Evolutionary conservation across 2,888 invertebrate genomes (phyloP).

Genomic region (Chymomyza caudatula): DNA sequence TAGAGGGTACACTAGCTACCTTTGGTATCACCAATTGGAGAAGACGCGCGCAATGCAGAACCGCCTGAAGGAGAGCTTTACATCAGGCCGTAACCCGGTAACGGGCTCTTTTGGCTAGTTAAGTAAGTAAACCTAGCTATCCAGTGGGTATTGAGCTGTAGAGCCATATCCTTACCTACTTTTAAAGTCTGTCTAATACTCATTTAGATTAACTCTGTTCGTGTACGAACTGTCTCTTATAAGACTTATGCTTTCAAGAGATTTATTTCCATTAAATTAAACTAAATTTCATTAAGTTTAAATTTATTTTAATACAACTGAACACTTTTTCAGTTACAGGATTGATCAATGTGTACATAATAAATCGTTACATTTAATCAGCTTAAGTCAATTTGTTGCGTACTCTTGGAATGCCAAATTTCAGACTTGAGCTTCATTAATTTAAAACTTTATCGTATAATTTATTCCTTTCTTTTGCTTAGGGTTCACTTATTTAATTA

Average conservation of each 20-base stretch:
- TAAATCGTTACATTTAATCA: not conserved
- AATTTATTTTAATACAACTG: not conserved
- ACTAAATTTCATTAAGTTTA: not conserved
- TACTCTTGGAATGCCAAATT: not conserved
- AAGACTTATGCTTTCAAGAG: not conserved
- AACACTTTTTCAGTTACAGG: not conserved
- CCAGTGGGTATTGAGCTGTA: too few relatives aligned
- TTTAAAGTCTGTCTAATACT: too few relatives aligned
- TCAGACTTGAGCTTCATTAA: not conserved
- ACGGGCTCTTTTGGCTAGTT: too few relatives aligned
- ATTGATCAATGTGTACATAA: not conserved
- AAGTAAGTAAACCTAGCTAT: too few relatives aligned
- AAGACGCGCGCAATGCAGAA: too few relatives aligned
- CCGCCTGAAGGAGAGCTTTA: too few relatives aligned
- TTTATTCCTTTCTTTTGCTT: constrained; percentile 5
- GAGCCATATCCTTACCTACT: too few relatives aligned
- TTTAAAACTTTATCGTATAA: not conserved
- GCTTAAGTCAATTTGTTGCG: not conserved
- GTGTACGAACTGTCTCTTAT: too few relatives aligned
- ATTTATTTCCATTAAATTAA: not conserved
- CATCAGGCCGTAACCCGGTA: too few relatives aligned
- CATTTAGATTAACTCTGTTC: too few relatives aligned
- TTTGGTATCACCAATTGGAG: too few relatives aligned
- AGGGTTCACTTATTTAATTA: constrained; percentile 23
- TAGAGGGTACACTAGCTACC: too few relatives aligned